A percentile compares a stretch with the other conserved stretches of the same genome.
These are phyloP conservation scores for Tillus elongatus DNA, from an alignment of 2,888 invertebrate genomes.

Conservation along the genomic window DNA sequence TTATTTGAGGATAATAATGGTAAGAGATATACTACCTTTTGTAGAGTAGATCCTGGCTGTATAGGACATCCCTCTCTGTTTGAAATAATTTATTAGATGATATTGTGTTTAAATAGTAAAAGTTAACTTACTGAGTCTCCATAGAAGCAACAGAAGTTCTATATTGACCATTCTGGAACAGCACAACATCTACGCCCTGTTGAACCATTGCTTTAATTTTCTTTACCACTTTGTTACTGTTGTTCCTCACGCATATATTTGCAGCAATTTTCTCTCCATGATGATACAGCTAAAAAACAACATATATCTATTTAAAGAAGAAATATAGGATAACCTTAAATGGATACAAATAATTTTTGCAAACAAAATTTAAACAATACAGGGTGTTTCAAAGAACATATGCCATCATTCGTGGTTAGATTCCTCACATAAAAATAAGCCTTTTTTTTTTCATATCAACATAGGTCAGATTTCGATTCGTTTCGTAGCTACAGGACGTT, in stretches of 20 bases:
- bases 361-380: too few species aligned
- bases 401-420: too few species aligned
- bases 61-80: conserved; percentile 82
- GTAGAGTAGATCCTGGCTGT: conserved; percentile 75
- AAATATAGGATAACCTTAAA: conserved; percentile 1
- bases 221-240: conserved; percentile 92
- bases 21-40: conserved; percentile 78
- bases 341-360: too few species aligned
- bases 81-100: conserved; percentile 18
- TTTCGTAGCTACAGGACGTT: too few species aligned
- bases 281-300: conserved; percentile 45
- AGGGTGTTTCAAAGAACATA: too few species aligned
- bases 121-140: conserved; percentile 71
- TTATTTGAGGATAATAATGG: conserved; percentile 70
- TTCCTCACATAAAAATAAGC: too few species aligned
- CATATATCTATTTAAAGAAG: conserved; percentile 6
- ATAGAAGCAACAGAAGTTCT: conserved; percentile 78
- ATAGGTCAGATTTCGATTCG: too few species aligned
- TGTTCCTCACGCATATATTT: conserved; percentile 84
- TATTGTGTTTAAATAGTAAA: conserved; percentile 4
- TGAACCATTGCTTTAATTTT: conserved; percentile 89
- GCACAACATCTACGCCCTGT: conserved; percentile 90
- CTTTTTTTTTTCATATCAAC: too few species aligned
- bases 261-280: conserved; percentile 87
- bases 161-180: conserved; percentile 94